These are phyloP conservation scores for Peromyscus californicus DNA, from an alignment of 2,113 vertebrate genomes.

Conservation along the genomic window DNA sequence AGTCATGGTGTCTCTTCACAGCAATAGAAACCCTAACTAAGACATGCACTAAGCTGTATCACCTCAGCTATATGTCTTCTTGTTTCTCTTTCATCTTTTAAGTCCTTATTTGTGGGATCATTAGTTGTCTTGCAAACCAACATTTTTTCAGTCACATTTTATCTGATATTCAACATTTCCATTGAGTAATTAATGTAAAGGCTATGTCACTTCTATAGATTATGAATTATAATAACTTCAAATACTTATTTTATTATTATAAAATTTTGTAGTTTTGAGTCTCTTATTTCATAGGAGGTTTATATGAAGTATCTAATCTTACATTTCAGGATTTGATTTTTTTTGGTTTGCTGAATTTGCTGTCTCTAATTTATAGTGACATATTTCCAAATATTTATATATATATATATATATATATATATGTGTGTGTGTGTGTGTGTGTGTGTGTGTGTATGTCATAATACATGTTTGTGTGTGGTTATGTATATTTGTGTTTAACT, in stretches of 20 bases:
- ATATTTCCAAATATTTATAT: neutral
- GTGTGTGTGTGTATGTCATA: neutral
- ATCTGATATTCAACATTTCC: neutral
- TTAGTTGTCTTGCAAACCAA: neutral
- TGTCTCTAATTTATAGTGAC: neutral
- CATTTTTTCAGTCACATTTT: neutral
- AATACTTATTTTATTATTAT: neutral
- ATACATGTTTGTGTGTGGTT: neutral
- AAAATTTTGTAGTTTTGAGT: neutral
- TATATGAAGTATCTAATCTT: neutral
- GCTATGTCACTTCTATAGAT: conserved; percentile 34
- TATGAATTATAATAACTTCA: neutral
- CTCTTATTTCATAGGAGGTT: neutral
- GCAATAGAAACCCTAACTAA: neutral
- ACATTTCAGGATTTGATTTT: neutral
- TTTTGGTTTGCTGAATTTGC: neutral
- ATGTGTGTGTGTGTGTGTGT: neutral
- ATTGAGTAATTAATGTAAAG: neutral
- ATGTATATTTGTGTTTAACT: neutral
- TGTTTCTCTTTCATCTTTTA: conserved; percentile 4
- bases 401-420: neutral
- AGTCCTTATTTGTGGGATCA: neutral
- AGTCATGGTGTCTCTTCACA: neutral
- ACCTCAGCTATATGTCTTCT: neutral
- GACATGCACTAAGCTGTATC: neutral